phyloP scores from a whole-genome alignment of 1,140 invertebrate species.

The Agraylea sexmaculata region DNA sequence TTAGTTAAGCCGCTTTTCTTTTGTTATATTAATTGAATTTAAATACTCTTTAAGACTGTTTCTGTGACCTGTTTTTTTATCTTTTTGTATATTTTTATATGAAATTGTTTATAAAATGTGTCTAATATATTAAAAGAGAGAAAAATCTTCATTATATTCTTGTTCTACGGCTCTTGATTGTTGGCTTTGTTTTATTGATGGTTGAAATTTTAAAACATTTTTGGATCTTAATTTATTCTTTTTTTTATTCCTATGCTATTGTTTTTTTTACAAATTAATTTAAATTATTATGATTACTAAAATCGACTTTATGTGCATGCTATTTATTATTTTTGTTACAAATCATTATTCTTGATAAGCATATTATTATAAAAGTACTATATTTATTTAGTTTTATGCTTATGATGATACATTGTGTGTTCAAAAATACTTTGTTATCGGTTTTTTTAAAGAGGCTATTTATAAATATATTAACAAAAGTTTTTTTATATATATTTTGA shows the following conservation, averaged over 20 bases:
- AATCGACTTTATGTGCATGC: constrained; percentile 4
- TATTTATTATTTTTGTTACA: neutral
- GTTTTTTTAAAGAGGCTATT: neutral
- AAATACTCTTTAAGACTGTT: constrained; percentile 23
- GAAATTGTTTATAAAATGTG: constrained; percentile 20
- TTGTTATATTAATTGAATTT: constrained; percentile 19
- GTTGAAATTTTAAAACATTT: constrained; percentile 13
- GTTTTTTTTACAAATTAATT: neutral
- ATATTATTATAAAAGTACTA: too few species aligned
- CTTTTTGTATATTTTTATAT: constrained; percentile 20
- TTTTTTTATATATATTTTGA: neutral
- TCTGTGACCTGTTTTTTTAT: constrained; percentile 22
- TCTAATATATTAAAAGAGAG: constrained; percentile 22
- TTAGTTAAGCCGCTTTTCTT: constrained; percentile 17
- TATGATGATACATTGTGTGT: too few species aligned
- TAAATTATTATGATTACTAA: neutral
- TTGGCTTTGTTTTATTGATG: constrained; percentile 16
- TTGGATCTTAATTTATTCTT: constrained; percentile 14
- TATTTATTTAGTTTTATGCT: too few species aligned
- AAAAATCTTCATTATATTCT: constrained; percentile 18
- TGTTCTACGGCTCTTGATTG: constrained; percentile 20
- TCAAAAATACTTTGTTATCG: too few species aligned
- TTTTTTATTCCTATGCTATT: constrained; percentile 1
- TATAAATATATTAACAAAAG: neutral
- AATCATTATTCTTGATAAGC: neutral